Evolutionary conservation across 2,113 vertebrate genomes (phyloP).

Genomic region (Proterorhinus semilunaris): DNA sequence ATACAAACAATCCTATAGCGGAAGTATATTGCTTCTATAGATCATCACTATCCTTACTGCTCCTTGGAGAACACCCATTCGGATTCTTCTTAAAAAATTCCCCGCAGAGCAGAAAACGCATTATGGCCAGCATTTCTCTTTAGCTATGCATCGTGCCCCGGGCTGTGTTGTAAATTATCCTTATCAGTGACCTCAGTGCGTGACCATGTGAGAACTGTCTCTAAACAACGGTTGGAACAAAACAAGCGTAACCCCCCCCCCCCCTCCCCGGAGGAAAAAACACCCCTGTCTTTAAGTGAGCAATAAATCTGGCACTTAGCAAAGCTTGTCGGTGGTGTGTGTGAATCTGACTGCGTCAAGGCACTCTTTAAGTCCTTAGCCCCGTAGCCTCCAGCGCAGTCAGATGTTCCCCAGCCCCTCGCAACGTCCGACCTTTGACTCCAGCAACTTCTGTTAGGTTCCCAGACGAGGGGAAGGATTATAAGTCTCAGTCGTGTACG

Average conservation of each 20-base stretch:
- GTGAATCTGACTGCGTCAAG: conserved; percentile 49
- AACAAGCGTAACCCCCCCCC: conserved; percentile 17
- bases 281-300: conserved; percentile 49
- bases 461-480: conserved; percentile 1
- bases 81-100: background rate
- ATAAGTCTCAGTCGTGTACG: background rate
- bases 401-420: conserved; percentile 42
- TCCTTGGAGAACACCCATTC: background rate
- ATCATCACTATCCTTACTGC: background rate
- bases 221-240: conserved; percentile 13
- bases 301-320: conserved; percentile 65
- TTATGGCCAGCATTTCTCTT: background rate
- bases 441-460: conserved; percentile 70
- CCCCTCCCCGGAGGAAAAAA: conserved; percentile 46
- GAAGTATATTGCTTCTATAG: background rate
- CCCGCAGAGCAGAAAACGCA: background rate
- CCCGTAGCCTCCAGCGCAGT: conserved; percentile 48
- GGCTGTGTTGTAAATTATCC: conserved; percentile 8
- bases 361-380: conserved; percentile 39
- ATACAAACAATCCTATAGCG: too few relatives aligned
- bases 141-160: background rate
- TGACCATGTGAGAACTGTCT: conserved; percentile 22
- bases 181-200: conserved; percentile 2
- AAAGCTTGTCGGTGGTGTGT: conserved; percentile 15
- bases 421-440: conserved; percentile 64